phyloP scores from a whole-genome alignment of 2,888 invertebrate species.

The Venusia cambrica region DNA sequence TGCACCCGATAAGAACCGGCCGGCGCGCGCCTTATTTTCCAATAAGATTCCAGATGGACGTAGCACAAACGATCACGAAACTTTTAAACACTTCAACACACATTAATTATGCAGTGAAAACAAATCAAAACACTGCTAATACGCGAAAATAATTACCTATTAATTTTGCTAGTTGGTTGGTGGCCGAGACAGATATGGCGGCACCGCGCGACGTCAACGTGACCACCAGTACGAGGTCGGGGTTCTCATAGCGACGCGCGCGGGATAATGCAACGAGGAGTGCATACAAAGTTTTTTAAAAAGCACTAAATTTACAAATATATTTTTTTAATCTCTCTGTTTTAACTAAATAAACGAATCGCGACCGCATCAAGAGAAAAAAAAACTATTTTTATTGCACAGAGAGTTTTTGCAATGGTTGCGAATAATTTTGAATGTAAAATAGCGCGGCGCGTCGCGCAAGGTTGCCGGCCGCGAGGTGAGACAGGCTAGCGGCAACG shows the following conservation, averaged over 20 bases:
- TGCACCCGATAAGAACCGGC: constrained; percentile 81
- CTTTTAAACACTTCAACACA: constrained; percentile 64
- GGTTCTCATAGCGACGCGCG: constrained; percentile 91
- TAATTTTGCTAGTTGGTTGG: constrained; percentile 82
- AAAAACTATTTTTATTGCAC: constrained; percentile 75
- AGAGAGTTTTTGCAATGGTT: constrained; percentile 80
- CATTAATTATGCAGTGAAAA: constrained; percentile 59
- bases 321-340: constrained; percentile 66
- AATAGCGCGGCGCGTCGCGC: constrained; percentile 81
- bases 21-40: constrained; percentile 76
- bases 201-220: constrained; percentile 85
- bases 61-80: constrained; percentile 51
- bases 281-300: constrained; percentile 79
- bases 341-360: constrained; percentile 56
- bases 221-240: constrained; percentile 87
- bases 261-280: constrained; percentile 84
- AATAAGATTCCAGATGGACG: constrained; percentile 74
- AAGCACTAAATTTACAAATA: constrained; percentile 63
- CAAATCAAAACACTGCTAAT: constrained; percentile 64
- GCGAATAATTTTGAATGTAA: constrained; percentile 81
- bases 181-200: constrained; percentile 85
- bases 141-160: constrained; percentile 81
- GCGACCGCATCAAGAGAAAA: constrained; percentile 63
- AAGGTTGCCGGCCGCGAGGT: constrained; percentile 81
- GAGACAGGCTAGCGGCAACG: constrained; percentile 81